A percentile compares a stretch with the other conserved stretches of the same genome.
Conservation (phyloP, 2,888 invertebrate species). For the Temnothorax ravouxi region DNA sequence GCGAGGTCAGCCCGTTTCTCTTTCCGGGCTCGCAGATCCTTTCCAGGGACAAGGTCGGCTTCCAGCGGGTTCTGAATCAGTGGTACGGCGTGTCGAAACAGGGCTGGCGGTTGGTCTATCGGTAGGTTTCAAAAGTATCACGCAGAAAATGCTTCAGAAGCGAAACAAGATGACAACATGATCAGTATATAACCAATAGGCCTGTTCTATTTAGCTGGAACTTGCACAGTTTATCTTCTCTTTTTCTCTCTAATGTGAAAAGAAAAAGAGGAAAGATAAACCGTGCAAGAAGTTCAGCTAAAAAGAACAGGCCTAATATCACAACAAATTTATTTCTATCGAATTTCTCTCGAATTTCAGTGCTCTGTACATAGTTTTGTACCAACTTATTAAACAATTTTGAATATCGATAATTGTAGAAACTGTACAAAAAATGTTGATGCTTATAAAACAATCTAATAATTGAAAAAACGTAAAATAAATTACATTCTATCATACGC, state of each 20-base stretch:
- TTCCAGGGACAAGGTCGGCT: slow-evolving; percentile 92
- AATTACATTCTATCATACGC: neutral
- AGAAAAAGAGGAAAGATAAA: no score
- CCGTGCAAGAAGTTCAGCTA: no score
- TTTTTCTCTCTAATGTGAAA: neutral
- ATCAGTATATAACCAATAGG: neutral
- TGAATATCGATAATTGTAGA: neutral
- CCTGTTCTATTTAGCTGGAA: no score
- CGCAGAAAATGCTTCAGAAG: neutral
- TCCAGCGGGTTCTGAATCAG: slow-evolving; percentile 93
- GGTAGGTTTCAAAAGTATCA: slow-evolving; percentile 68
- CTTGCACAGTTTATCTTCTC: no score
- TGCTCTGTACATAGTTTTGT: neutral
- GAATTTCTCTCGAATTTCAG: neutral
- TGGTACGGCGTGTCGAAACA: slow-evolving; percentile 94
- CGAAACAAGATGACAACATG: neutral
- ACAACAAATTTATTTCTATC: neutral
- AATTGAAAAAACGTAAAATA: neutral
- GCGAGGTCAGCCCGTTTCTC: slow-evolving; percentile 90
- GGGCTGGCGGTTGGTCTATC: slow-evolving; percentile 93
- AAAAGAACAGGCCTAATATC: no score
- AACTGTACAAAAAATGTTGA: neutral
- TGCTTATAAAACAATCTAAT: neutral
- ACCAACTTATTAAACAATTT: neutral
- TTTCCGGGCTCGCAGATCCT: slow-evolving; percentile 94